Base-by-base conservation (phyloP, 2,113 vertebrate genomes). In the Nematolebias whitei region DNA sequence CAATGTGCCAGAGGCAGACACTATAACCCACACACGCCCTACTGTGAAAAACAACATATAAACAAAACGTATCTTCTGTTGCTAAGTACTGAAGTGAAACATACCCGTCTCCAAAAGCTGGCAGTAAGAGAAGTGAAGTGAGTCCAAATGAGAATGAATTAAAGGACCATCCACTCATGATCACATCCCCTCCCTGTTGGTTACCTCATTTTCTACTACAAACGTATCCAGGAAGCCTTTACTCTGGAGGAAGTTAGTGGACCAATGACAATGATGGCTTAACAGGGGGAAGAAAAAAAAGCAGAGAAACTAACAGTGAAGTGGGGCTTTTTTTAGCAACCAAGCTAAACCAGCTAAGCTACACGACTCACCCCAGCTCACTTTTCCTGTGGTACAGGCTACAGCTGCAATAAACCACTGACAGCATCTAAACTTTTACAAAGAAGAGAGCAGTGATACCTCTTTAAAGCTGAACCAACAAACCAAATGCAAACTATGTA, bases 341-440 rank as follows among this genome's bases (percentile, higher is more conserved):
- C 69, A 58, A 82, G 68, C 81, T n/a, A n/a, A n/a, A n/a, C n/a
- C n/a, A n/a, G n/a, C n/a, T n/a, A n/a, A n/a, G n/a, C n/a, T n/a
- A n/a, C n/a, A n/a, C n/a, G n/a, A n/a, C n/a, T n/a, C 80, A 79
- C 78, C 76, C 75, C 44, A 63, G 81, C 88, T 79, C 85, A 88
- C 82, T 89, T 84, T 88, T 91, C 87, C 88, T 85, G 88, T 84
- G 70, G 63, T 75, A 22, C 82, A 80, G 71, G 80, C 65, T 80
- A 38, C 49, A 62, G 23, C 50, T 47, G 69, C 55, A 64, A 10
- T 18, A 39, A 79, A 50, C 48, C 43, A 71, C 40, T 53, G 32
- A 57, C 45, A 47, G 49, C 1, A 43, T 10, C 26, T 44, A 19
- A 26, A 44, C 54, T 53, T 12, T 12, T 2, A 29, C 15, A 45